Evolutionary conservation across 2,797 vertebrate species (phyloP).

Genomic region (Simalia tracyae): DNA sequence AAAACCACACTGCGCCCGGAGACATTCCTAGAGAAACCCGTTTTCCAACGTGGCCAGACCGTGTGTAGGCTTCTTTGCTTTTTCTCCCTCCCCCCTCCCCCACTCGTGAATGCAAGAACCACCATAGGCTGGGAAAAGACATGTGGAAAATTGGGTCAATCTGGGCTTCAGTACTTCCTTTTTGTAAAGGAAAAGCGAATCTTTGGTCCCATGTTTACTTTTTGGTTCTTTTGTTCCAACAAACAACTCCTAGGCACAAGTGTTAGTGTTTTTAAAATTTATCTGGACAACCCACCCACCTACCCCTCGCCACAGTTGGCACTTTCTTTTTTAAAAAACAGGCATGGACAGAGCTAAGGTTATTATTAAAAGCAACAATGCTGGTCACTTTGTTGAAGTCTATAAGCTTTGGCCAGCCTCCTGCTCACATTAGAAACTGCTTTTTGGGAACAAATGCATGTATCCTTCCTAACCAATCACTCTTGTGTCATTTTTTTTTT

Average conservation of each 20-base stretch:
- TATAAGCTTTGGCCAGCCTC: background rate
- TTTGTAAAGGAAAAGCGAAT: background rate
- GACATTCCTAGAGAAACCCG: slow-evolving; percentile 65
- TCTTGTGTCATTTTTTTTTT: background rate
- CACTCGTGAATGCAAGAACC: background rate
- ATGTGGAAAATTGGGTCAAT: background rate
- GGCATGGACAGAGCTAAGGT: background rate
- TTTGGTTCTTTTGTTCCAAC: background rate
- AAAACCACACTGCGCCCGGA: slow-evolving; percentile 54
- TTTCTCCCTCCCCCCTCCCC: background rate
- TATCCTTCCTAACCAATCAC: background rate
- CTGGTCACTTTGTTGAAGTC: background rate
- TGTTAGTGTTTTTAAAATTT: background rate
- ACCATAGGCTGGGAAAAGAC: background rate
- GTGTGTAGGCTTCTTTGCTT: slow-evolving; percentile 41
- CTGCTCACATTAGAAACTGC: background rate
- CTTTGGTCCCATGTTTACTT: background rate
- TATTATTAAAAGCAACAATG: background rate
- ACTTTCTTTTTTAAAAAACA: background rate
- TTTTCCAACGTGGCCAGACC: slow-evolving; percentile 59
- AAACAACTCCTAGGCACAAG: background rate
- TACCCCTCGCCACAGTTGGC: background rate
- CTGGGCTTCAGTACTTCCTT: background rate
- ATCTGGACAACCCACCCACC: too few relatives aligned
- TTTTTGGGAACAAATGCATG: background rate